Percentiles rank a stretch among this genome's conserved stretches.
Evolutionary conservation across 2,113 vertebrate genomes (phyloP).

Genomic region (Syrrhaptes paradoxus): DNA sequence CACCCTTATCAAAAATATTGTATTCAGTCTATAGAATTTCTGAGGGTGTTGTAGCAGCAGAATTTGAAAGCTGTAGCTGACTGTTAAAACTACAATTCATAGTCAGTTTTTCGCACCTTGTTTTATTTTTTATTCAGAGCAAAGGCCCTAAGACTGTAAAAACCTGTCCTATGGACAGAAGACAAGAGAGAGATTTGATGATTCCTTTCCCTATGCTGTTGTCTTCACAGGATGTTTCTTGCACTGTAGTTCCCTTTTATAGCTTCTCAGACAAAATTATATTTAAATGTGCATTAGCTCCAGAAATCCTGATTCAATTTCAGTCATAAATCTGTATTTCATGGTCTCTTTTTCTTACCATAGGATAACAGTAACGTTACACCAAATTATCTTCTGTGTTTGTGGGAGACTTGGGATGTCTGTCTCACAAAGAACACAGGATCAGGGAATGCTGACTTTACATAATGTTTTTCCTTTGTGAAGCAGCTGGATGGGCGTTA

Average conservation of each 20-base stretch:
- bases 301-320: neutral
- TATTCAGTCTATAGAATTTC: neutral
- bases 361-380: neutral
- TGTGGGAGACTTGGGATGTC: neutral
- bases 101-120: neutral
- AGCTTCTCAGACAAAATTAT: neutral
- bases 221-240: neutral
- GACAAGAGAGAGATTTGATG: neutral
- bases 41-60: neutral
- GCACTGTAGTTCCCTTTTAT: neutral
- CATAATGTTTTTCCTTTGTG: neutral
- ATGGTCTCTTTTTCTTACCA: neutral
- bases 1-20: too few species aligned
- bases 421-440: neutral
- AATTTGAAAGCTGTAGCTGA: neutral
- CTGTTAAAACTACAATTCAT: neutral
- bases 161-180: neutral
- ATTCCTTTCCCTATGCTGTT: neutral
- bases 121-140: neutral
- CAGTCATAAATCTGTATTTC: neutral
- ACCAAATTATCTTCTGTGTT: neutral
- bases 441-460: neutral
- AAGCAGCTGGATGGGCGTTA: neutral
- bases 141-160: neutral
- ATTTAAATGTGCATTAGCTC: neutral